Evolutionary conservation across 2,113 vertebrate genomes (phyloP).

Genomic region (Verasper variegatus): DNA sequence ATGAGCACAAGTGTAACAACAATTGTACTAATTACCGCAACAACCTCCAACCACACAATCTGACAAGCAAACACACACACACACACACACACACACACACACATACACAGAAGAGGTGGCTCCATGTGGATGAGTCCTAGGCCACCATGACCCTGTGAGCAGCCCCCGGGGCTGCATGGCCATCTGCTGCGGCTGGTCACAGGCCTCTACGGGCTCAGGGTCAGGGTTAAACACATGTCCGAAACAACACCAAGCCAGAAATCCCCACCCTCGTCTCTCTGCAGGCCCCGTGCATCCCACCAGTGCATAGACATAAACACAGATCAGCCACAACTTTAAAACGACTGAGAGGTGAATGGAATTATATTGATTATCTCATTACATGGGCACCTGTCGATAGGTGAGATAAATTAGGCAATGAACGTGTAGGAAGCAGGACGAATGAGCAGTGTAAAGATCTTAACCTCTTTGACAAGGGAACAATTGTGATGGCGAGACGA

Average conservation of each 20-base stretch:
- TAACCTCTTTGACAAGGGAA: too few species aligned
- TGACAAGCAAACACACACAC: neutral
- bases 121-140: slow-evolving; percentile 37
- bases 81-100: neutral
- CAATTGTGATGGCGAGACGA: too few species aligned
- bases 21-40: neutral
- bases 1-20: neutral
- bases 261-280: slow-evolving; percentile 19
- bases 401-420: neutral
- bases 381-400: neutral
- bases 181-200: slow-evolving; percentile 75
- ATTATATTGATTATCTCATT: neutral
- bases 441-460: too few species aligned
- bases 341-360: neutral
- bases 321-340: neutral
- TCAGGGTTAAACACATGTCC: slow-evolving; percentile 76
- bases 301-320: neutral
- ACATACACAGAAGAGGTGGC: slow-evolving; percentile 29
- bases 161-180: slow-evolving; percentile 41
- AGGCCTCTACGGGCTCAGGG: slow-evolving; percentile 56
- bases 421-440: too few species aligned
- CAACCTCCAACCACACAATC: slow-evolving; percentile 7
- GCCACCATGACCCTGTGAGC: slow-evolving; percentile 55
- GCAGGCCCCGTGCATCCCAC: neutral
- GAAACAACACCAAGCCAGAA: slow-evolving; percentile 58